Evolutionary conservation across 2,113 vertebrate species (phyloP).

Genomic region (Porphyrio hochstetteri): DNA sequence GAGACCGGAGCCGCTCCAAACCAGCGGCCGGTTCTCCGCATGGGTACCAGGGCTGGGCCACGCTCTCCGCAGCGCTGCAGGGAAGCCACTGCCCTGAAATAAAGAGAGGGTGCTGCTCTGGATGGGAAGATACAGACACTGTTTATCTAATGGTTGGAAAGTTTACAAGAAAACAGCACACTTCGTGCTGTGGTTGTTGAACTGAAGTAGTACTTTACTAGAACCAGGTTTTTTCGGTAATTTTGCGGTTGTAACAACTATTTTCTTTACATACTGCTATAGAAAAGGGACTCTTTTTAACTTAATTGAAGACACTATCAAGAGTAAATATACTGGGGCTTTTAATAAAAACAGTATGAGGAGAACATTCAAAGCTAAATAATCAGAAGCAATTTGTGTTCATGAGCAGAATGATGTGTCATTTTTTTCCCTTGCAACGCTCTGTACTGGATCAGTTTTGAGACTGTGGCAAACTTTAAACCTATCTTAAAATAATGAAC

Average conservation of each 20-base stretch:
- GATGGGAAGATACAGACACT: slow-evolving; percentile 50
- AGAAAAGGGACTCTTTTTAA: slow-evolving; percentile 73
- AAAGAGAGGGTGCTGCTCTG: not conserved
- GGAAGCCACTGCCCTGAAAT: not conserved
- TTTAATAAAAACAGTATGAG: slow-evolving; percentile 82
- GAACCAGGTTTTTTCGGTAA: slow-evolving; percentile 78
- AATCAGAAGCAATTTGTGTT: slow-evolving; percentile 79
- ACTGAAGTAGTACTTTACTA: slow-evolving; percentile 74
- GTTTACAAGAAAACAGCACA: slow-evolving; percentile 72
- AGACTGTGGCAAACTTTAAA: slow-evolving; percentile 77
- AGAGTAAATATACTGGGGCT: slow-evolving; percentile 75
- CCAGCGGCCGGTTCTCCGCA: not conserved
- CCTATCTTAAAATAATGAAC: slow-evolving; percentile 86
- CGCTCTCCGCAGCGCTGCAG: not conserved
- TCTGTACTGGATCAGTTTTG: slow-evolving; percentile 60
- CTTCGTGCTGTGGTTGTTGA: slow-evolving; percentile 77
- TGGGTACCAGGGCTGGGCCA: not conserved
- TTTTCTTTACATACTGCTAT: slow-evolving; percentile 78
- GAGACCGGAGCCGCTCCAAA: not conserved
- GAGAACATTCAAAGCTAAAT: slow-evolving; percentile 78
- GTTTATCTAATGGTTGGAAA: slow-evolving; percentile 78
- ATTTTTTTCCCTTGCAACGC: slow-evolving; percentile 44
- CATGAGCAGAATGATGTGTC: slow-evolving; percentile 69
- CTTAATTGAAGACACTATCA: slow-evolving; percentile 84
- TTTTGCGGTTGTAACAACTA: slow-evolving; percentile 77